Base-by-base conservation (phyloP, 2,797 vertebrate genomes). In the Mormyrus hasselquistii region DNA sequence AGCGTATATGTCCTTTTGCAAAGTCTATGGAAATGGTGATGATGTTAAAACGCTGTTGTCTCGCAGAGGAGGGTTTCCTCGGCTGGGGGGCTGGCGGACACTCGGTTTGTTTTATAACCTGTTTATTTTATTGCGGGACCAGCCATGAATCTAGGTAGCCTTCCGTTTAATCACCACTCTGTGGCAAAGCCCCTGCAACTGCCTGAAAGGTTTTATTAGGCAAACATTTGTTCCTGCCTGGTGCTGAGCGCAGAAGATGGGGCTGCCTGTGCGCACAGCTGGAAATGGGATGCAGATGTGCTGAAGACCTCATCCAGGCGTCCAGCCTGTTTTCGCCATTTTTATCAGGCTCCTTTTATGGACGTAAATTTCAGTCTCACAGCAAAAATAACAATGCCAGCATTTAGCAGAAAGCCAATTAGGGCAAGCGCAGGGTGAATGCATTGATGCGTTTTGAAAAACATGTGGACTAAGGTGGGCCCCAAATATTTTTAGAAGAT, bases 51-150 rank as follows among this genome's bases (percentile, higher is more conserved):
- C 91, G 92, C 92, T 94, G 93, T 94, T 79, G 73, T 79, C 44
- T 79, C 62, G 34, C 10, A 29, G 62, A 69, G 62, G 62, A 29
- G 62, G 62, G 29, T 69, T 69, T 69, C 29, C 25, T 4, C 25
- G 29, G 62, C 9, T 22, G 94, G 93, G 89, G 94, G 95, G 94
- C 25, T 69, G 65, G 29, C 10, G 91, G 89, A 50, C 4, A 90
- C 88, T 89, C 19, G 91, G 50, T 88, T 93, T 90, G 93, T 94
- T 96, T 96, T 95, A 96, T 94, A 93, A 92, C 93, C 94, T 95
- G 94, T 96, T 95, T 95, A 94, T 95, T 95, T 96, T 94, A 95
- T 94, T 94, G 94, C 92, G 94, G 89, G 91, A 93, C 91, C 90
- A 93, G 94, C 91, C 93, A 94, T 95, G 94, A 95, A 95, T 95